Evolutionary conservation across 2,113 vertebrate species (phyloP), one percentile per base, ranked within the genome.

Genomic region (Charina bottae): DNA sequence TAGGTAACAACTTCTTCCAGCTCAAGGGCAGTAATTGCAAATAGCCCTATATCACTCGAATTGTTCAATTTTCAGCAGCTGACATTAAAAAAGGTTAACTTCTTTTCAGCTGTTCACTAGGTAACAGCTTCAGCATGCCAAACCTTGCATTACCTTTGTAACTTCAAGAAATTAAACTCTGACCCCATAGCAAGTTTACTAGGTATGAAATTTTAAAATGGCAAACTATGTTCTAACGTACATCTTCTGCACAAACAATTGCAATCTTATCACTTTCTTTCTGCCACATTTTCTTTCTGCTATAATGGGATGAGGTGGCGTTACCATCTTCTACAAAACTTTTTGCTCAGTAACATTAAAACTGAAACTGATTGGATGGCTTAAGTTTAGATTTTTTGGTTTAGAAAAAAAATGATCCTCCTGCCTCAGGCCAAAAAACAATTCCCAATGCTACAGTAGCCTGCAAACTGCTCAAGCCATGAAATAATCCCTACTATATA

Each of bases 1-100:
- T 0, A 96, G 93, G 88, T 94, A 95, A 96, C 92, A 92, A 83
- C 93, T 96, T 96, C 68, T 92, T 92, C 92, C 89, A 94, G 72
- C 89, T 60, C 90, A 90, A 96, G 92, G 21, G 7, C 59, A n/a
- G 78, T 87, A 96, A 93, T 93, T 95, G 94, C 87, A 85, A 87
- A 96, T 93, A 60, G 42, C 89, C 54, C 54, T 93, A 93, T 89
- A 92, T n/a, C 15, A 0, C 85, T 59, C 26, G 46, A 68, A 60
- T 62, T 1, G 28, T 88, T 92, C 90, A 87, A 23, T 83, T 90
- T 90, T 46, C 58, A 83, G 12, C 33, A 46, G 9, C 23, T 21
- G 46, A 83, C 87, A 24, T 60, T 26, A 42, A 89, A 68, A 93
- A 95, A 94, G 59, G 46, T 95, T 93, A 95, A 90, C 33, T 59